These are phyloP conservation scores for Noturus placidus DNA, from an alignment of 2,113 vertebrate genomes.

Conservation along the genomic window DNA sequence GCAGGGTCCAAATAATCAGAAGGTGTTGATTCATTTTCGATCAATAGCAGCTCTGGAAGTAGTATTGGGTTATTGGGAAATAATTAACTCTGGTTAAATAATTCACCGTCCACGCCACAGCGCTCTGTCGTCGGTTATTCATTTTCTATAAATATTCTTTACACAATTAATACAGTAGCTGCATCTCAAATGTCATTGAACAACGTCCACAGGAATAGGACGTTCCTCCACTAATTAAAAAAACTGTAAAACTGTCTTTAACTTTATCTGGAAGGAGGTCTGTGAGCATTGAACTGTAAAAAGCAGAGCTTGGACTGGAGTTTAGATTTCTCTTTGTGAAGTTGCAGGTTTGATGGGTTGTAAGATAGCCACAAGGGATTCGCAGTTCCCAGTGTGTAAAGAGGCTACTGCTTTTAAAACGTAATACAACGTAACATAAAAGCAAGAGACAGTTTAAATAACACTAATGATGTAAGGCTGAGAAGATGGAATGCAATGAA, in stretches of 20 bases:
- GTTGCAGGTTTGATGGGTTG: not conserved
- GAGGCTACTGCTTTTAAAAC: too few relatives aligned
- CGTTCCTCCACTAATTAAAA: not conserved
- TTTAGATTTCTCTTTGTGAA: not conserved
- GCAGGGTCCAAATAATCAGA: not conserved
- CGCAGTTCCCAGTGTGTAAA: too few relatives aligned
- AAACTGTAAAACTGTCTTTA: not conserved
- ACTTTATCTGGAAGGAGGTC: not conserved
- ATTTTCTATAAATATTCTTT: not conserved
- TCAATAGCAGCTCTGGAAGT: not conserved
- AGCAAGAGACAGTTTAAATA: too few relatives aligned
- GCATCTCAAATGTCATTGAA: not conserved
- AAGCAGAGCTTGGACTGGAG: not conserved
- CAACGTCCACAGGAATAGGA: not conserved
- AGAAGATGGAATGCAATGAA: too few relatives aligned
- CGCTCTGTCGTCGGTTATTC: not conserved
- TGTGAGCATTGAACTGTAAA: not conserved
- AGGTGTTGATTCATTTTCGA: not conserved
- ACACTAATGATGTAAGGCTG: too few relatives aligned
- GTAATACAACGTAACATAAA: too few relatives aligned
- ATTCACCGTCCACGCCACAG: not conserved
- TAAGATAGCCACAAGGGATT: not conserved
- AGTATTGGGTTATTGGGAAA: not conserved
- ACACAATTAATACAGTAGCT: not conserved
- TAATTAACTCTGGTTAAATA: not conserved